These are phyloP conservation scores for Clytia hemisphaerica DNA, from an alignment of 30 jellyfish, hydroid and myxozoan species.

Conservation along the genomic window DNA sequence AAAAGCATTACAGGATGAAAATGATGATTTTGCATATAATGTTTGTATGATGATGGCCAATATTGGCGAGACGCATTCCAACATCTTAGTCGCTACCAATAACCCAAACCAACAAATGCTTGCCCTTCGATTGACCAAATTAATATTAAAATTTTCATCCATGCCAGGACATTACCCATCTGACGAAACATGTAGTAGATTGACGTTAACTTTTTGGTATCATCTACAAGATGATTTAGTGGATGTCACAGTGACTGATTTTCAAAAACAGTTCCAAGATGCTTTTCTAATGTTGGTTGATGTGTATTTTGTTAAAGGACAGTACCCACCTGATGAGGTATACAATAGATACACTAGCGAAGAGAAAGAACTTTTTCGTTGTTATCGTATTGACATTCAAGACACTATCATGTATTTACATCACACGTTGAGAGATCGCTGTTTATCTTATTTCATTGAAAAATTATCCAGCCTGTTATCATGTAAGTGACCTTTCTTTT, in stretches of 20 bases:
- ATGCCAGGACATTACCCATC: constrained; percentile 57
- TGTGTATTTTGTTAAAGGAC: constrained; percentile 45
- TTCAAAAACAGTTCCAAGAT: constrained; percentile 34
- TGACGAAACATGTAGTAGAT: constrained; percentile 77
- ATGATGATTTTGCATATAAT: constrained; percentile 30
- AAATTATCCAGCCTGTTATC: constrained; percentile 35
- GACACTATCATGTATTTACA: constrained; percentile 65
- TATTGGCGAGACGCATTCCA: constrained; percentile 68
- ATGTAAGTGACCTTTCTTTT: constrained; percentile 28
- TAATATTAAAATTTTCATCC: constrained; percentile 47
- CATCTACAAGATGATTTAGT: constrained; percentile 67
- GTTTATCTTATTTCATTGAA: constrained; percentile 50
- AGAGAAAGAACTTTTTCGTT: constrained; percentile 68
- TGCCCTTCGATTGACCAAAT: constrained; percentile 37
- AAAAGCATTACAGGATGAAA: constrained; percentile 26
- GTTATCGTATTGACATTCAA: constrained; percentile 79
- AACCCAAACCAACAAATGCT: constrained; percentile 42
- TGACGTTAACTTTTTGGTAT: constrained; percentile 79
- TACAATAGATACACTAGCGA: constrained; percentile 35
- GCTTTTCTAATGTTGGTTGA: constrained; percentile 54
- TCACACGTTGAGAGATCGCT: constrained; percentile 54
- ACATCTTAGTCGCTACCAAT: constrained; percentile 40
- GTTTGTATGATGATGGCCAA: constrained; percentile 45
- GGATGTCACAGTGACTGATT: constrained; percentile 34
- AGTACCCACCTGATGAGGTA: constrained; percentile 47